A percentile compares a stretch with the other conserved stretches of the same genome.
phyloP scores from a whole-genome alignment of 2,888 invertebrate genomes.

The Drosophila tanythrix region DNA sequence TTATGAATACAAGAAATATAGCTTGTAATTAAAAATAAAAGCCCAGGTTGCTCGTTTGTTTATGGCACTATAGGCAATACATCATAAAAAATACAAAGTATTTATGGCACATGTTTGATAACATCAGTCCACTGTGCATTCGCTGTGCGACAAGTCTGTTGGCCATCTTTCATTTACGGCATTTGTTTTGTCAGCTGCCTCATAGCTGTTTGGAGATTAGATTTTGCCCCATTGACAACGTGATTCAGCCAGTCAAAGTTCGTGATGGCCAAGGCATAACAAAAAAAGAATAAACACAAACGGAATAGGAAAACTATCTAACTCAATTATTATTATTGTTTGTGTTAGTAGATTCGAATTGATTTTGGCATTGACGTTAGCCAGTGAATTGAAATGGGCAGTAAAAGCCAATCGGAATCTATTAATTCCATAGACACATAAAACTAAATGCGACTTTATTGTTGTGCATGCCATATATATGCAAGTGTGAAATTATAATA shows the following conservation, averaged over 20 bases:
- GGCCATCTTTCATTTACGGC: constrained; percentile 71
- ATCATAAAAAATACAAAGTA: not conserved
- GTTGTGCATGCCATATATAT: not conserved
- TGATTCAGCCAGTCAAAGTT: constrained; percentile 44
- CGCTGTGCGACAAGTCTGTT: constrained; percentile 55
- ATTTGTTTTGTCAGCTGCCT: constrained; percentile 73
- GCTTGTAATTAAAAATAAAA: not conserved
- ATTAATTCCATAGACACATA: not conserved
- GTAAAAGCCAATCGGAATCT: constrained; percentile 27
- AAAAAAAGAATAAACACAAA: constrained; percentile 17
- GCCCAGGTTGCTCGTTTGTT: not conserved
- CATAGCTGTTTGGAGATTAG: constrained; percentile 64
- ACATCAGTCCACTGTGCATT: constrained; percentile 33
- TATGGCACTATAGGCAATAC: not conserved
- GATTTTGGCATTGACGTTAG: constrained; percentile 45
- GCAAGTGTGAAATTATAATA: not conserved
- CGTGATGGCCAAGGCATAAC: constrained; percentile 29
- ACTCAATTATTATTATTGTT: constrained; percentile 78
- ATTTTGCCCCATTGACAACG: constrained; percentile 65
- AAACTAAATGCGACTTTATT: not conserved
- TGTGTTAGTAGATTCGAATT: constrained; percentile 42
- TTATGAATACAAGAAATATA: not conserved
- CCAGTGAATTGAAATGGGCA: constrained; percentile 53
- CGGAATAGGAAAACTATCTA: constrained; percentile 48
- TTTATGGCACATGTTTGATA: not conserved